Evolutionary conservation across 2,888 invertebrate genomes (phyloP).

Genomic region (Ochlodes sylvanus): DNA sequence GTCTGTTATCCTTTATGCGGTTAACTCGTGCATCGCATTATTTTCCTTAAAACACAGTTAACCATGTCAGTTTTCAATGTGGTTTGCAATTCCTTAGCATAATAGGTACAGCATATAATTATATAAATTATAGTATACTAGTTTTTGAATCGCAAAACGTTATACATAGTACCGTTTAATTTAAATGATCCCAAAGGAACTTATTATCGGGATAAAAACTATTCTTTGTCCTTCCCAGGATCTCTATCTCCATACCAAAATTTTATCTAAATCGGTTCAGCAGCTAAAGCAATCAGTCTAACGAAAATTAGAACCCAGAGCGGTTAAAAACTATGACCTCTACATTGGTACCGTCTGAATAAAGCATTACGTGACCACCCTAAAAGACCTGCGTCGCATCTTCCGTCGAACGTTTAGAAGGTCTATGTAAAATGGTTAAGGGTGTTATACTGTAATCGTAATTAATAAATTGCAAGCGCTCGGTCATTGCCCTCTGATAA

Average conservation of each 20-base stretch:
- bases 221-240: too few species aligned
- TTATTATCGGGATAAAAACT: too few species aligned
- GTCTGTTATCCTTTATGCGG: conserved; percentile 38
- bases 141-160: too few species aligned
- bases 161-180: too few species aligned
- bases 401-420: conserved; percentile 41
- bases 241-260: too few species aligned
- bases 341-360: conserved; percentile 59
- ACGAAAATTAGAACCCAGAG: not conserved
- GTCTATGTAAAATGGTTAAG: conserved; percentile 63
- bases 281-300: not conserved
- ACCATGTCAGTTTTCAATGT: not conserved
- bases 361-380: conserved; percentile 57
- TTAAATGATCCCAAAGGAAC: too few species aligned
- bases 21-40: conserved; percentile 34
- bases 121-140: too few species aligned
- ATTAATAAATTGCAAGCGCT: conserved; percentile 80
- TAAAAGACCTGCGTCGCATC: conserved; percentile 53
- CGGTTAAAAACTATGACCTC: conserved; percentile 54
- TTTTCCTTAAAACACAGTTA: conserved; percentile 50
- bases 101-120: too few species aligned
- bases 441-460: conserved; percentile 68
- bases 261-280: too few species aligned
- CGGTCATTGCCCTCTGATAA: conserved; percentile 80
- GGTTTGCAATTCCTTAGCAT: not conserved